These are phyloP conservation scores for Dinothrombium tinctorium DNA, from an alignment of 1,140 invertebrate species.

Conservation along the genomic window DNA sequence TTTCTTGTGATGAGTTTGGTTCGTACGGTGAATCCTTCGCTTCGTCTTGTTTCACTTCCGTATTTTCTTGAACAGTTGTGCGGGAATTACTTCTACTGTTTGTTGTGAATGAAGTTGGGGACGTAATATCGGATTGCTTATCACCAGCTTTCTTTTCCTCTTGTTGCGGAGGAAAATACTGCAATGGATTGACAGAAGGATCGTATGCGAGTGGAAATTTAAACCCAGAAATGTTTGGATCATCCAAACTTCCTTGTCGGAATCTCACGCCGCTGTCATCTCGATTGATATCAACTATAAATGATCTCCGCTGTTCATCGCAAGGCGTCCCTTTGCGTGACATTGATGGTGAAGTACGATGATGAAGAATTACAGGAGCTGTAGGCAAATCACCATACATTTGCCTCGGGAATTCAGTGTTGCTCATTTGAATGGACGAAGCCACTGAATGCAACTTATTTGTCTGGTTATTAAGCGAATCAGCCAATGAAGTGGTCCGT, in stretches of 20 bases:
- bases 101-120: background rate
- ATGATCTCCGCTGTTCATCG: too few species aligned
- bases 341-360: background rate
- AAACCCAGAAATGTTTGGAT: background rate
- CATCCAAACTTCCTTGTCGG: background rate
- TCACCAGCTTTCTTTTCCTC: slow-evolving; percentile 4
- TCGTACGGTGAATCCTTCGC: slow-evolving; percentile 6
- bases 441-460: background rate
- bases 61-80: background rate
- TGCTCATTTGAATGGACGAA: too few species aligned
- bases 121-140: background rate
- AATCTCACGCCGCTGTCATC: background rate
- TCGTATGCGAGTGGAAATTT: background rate
- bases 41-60: background rate
- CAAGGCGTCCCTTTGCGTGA: background rate
- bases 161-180: background rate
- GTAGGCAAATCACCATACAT: background rate
- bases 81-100: background rate
- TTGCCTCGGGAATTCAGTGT: too few species aligned
- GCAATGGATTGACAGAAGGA: background rate
- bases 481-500: background rate
- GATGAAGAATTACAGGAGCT: background rate
- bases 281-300: background rate
- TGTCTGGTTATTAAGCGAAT: background rate
- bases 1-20: slow-evolving; percentile 14